Percentiles rank a stretch among this genome's conserved stretches.
phyloP scores from a whole-genome alignment of 2,113 vertebrate species.

The Cebus imitator region DNA sequence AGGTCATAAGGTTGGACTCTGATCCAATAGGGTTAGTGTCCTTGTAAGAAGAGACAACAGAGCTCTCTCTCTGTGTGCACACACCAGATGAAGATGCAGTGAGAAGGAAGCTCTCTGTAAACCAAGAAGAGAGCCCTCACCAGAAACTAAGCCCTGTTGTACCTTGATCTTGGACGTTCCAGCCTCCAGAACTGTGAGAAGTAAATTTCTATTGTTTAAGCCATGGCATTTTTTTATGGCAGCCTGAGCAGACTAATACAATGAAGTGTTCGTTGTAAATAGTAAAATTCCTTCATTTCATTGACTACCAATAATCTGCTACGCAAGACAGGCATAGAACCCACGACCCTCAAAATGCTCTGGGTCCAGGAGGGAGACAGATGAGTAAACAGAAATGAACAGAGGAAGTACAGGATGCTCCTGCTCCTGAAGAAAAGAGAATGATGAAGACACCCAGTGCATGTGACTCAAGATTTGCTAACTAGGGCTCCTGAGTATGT shows the following conservation, averaged over 20 bases:
- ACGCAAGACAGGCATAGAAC: not conserved
- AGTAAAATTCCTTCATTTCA: slow-evolving; percentile 8
- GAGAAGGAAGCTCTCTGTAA: not conserved
- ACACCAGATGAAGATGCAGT: not conserved
- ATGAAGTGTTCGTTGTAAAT: not conserved
- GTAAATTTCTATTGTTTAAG: not conserved
- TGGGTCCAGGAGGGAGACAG: not conserved
- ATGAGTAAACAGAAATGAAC: not conserved
- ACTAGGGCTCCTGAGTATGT: not conserved
- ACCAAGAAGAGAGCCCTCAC: not conserved
- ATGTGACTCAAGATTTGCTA: not conserved
- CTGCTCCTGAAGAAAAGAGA: not conserved
- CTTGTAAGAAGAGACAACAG: not conserved
- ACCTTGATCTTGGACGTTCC: not conserved
- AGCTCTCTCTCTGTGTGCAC: not conserved
- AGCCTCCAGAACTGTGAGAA: not conserved
- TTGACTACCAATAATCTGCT: not conserved
- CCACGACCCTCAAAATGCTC: not conserved
- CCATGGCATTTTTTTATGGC: not conserved
- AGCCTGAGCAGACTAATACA: not conserved
- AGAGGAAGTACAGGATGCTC: not conserved
- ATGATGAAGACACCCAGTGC: not conserved
- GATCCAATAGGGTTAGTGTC: not conserved
- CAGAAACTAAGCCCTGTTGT: not conserved
- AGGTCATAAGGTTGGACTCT: not conserved